Evolutionary conservation across 2,113 vertebrate genomes (phyloP).

Genomic region (human): DNA sequence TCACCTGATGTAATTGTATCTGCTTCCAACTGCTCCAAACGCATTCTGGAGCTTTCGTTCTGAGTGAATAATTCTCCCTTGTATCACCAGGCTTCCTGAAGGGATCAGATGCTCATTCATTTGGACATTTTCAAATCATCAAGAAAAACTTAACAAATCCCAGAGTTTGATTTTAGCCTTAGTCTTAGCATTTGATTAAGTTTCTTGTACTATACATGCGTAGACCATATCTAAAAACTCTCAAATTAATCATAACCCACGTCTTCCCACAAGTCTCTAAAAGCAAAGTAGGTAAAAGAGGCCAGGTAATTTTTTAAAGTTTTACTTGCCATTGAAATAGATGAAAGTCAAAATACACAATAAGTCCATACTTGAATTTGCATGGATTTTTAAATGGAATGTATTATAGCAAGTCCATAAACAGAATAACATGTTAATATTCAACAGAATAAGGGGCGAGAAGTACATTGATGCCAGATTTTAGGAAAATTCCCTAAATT

Average conservation of each 20-base stretch:
- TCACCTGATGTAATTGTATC: conserved; percentile 72
- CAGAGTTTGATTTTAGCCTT: conserved; percentile 13
- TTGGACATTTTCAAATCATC: conserved; percentile 67
- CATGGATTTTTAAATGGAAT: background rate
- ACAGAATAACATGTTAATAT: background rate
- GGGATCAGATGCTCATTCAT: conserved; percentile 73
- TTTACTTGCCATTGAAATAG: background rate
- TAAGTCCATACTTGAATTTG: background rate
- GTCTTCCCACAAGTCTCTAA: background rate
- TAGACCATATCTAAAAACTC: background rate
- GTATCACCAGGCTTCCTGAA: conserved; percentile 72
- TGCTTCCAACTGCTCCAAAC: conserved; percentile 74
- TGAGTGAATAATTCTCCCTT: conserved; percentile 70
- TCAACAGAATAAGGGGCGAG: background rate
- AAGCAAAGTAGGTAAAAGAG: background rate
- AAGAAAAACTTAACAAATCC: conserved; percentile 62
- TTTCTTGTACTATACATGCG: background rate
- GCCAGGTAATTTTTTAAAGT: background rate
- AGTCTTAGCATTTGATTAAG: background rate
- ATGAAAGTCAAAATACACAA: background rate
- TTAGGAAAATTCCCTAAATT: background rate
- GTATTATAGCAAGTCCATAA: background rate
- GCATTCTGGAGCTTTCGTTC: conserved; percentile 72
- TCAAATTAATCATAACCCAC: background rate
- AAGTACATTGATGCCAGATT: background rate